Evolutionary conservation across 2,797 vertebrate genomes (phyloP), one percentile per base, ranked within the genome.

Genomic region (Coregonus ussuriensis): DNA sequence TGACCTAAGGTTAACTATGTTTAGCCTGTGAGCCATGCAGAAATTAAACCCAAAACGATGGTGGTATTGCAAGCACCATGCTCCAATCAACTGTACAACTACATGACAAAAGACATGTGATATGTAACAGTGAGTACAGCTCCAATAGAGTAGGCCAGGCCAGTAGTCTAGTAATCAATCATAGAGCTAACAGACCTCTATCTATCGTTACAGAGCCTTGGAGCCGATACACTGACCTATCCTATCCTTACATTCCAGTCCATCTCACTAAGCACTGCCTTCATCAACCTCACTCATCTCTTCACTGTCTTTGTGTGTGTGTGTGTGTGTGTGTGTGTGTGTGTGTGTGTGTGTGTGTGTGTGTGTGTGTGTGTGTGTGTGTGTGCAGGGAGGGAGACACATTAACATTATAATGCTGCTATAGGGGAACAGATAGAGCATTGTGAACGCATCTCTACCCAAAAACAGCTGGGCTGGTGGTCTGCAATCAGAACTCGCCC

Each of bases 401-500:
- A 11, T 47, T 47, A 13, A 47, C 25, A 29, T 15, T 31, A 6
- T 31, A 59, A 3, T 33, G 54, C 53, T 74, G 18, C 3, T 29
- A n/a, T 21, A 25, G 47, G 16, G 41, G 16, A 13, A 93, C 72
- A 47, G 41, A 47, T 6, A 37, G 7, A 47, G 41, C 41, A 47
- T 13, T 47, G 9, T 47, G 9, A 47, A 13, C 11, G 41, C 41
- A 47, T 90, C 90, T 86, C 88, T 92, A 89, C 93, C 93, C 93
- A 79, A 86, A 91, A 90, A 88, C 93, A 94, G 91, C 93, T 94
- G 92, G 86, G 82, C 79, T 0, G n/a, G 88, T 92, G 93, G 91
- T 89, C 29, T 25, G 53, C 83, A 87, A 75, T 90, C 89, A 92
- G 89, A 89, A 90, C 85, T 47, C 41, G 9, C 41, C 41, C 9